Evolutionary conservation across 2,888 invertebrate species (phyloP).

Genomic region (Plebejus argus): DNA sequence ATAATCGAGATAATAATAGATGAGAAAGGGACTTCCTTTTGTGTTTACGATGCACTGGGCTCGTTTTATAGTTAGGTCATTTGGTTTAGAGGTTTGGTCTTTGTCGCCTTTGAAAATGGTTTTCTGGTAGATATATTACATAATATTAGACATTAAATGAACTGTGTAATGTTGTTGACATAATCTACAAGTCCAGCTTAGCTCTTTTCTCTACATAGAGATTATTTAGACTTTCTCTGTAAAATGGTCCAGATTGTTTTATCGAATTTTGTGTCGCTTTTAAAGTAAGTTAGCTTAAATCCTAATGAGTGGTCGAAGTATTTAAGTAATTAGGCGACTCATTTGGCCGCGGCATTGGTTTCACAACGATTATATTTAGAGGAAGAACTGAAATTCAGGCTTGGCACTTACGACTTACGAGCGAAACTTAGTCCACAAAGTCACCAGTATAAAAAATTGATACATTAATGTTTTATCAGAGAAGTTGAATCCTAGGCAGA

Average conservation of each 20-base stretch:
- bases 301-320: constrained; percentile 37
- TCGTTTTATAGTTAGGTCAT: constrained; percentile 6
- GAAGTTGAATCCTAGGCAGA: no score
- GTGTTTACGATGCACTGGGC: not conserved
- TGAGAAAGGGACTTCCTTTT: constrained; percentile 1
- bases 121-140: not conserved
- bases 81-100: not conserved
- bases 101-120: not conserved
- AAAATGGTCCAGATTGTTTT: not conserved
- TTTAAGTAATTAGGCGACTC: constrained; percentile 52
- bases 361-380: constrained; percentile 52
- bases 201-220: not conserved
- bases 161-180: not conserved
- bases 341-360: constrained; percentile 55
- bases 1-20: constrained; percentile 9
- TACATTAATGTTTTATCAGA: no score
- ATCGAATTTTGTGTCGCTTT: not conserved
- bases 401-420: constrained; percentile 42
- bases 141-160: no score
- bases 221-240: not conserved
- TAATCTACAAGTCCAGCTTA: no score
- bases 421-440: constrained; percentile 38
- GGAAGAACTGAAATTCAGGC: constrained; percentile 45
- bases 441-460: not conserved
- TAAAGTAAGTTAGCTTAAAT: not conserved